Conservation (phyloP, 2,888 invertebrate genomes). For the Nymphalis polychloros region DNA sequence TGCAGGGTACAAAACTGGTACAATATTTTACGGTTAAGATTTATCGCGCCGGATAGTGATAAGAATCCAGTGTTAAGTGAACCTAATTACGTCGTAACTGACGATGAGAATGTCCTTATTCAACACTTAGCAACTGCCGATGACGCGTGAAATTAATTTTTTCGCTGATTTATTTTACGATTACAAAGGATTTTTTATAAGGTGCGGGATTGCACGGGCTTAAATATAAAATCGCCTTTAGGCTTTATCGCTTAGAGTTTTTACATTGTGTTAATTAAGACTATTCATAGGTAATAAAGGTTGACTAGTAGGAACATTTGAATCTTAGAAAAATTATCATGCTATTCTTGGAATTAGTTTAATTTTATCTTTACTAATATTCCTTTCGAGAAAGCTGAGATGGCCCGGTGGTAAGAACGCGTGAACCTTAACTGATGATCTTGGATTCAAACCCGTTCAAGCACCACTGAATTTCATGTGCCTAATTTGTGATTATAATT, state of each 20-base stretch:
- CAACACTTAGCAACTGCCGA: constrained; percentile 32
- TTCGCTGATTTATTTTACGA: constrained; percentile 38
- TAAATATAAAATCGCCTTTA: not conserved
- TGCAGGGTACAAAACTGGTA: too few species aligned
- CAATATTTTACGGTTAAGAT: not conserved
- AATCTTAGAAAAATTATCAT: too few species aligned
- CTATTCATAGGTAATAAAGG: not conserved
- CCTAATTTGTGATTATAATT: too few species aligned
- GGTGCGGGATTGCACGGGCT: constrained; percentile 7
- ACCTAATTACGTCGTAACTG: constrained; percentile 29
- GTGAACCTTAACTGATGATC: too few species aligned
- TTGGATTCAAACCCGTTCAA: too few species aligned
- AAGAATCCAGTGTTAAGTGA: not conserved
- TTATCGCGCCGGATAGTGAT: not conserved
- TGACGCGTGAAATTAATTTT: constrained; percentile 46
- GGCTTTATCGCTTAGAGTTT: not conserved
- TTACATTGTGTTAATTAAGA: constrained; percentile 10
- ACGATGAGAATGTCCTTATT: constrained; percentile 27
- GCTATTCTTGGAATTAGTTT: too few species aligned
- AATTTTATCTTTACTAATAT: too few species aligned
- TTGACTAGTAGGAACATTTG: too few species aligned
- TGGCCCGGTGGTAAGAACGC: too few species aligned
- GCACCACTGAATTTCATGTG: too few species aligned
- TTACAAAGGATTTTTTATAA: constrained; percentile 23
- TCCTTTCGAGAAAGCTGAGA: too few species aligned